A percentile compares a stretch with the other conserved stretches of the same genome.
Evolutionary conservation across 2,888 invertebrate genomes (phyloP).

Genomic region (Thera obeliscata): DNA sequence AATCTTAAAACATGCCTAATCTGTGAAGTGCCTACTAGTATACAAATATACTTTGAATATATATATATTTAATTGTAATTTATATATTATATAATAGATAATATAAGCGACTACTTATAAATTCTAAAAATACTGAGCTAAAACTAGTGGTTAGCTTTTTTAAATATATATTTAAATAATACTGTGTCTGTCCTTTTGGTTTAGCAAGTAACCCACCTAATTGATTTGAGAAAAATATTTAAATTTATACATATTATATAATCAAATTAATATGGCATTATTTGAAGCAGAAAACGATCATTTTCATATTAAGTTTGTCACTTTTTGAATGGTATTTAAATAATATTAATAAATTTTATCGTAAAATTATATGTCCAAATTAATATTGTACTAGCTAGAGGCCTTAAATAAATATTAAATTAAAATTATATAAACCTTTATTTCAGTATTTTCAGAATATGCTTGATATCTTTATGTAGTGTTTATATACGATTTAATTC

Average conservation of each 20-base stretch:
- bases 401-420: conserved; percentile 21
- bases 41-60: conserved; percentile 46
- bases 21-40: conserved; percentile 71
- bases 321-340: background rate
- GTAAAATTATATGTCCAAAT: conserved; percentile 17
- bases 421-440: conserved; percentile 6
- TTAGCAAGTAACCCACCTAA: no score
- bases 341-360: background rate
- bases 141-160: background rate
- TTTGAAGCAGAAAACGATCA: no score
- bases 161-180: background rate
- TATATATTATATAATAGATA: conserved; percentile 7
- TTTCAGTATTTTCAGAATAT: conserved; percentile 28
- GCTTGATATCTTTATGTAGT: conserved; percentile 18
- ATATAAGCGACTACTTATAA: conserved; percentile 28
- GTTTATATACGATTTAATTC: conserved; percentile 7
- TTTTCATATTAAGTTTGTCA: no score
- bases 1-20: conserved; percentile 41
- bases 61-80: background rate
- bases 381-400: conserved; percentile 14
- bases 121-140: conserved; percentile 19
- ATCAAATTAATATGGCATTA: no score
- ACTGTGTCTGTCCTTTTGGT: no score
- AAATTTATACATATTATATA: no score
- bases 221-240: no score